A percentile compares a stretch with the other conserved stretches of the same genome.
These are phyloP conservation scores for Sycophaga agraensis DNA, from an alignment of 1,140 invertebrate species.

Conservation along the genomic window DNA sequence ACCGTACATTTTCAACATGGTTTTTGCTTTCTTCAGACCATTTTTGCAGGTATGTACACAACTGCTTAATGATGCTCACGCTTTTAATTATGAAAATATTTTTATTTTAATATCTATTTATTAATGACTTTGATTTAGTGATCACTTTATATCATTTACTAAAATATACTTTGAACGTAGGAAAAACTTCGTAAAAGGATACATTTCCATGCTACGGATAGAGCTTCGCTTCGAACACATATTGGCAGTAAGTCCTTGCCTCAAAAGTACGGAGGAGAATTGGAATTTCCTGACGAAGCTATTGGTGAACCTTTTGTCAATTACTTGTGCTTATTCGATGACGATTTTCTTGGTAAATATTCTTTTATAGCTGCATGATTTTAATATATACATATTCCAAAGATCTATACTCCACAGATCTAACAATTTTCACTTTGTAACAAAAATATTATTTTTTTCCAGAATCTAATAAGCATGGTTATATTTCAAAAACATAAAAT, in stretches of 20 bases:
- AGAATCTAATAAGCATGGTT: neutral
- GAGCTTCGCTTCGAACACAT: conserved; percentile 63
- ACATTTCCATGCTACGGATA: conserved; percentile 74
- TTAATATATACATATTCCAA: too few relatives aligned
- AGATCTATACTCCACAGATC: too few relatives aligned
- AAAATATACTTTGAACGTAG: conserved; percentile 41
- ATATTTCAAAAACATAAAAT: neutral
- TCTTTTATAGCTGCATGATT: neutral
- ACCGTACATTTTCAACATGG: conserved; percentile 74
- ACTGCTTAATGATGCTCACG: neutral
- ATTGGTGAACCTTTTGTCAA: conserved; percentile 56
- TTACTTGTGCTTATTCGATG: conserved; percentile 59
- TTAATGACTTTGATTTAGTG: neutral
- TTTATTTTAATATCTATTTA: neutral
- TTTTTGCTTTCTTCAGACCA: conserved; percentile 76
- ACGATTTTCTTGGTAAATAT: conserved; percentile 60
- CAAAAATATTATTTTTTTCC: too few relatives aligned
- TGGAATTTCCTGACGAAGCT: conserved; percentile 57
- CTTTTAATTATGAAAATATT: neutral
- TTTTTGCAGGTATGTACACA: conserved; percentile 61
- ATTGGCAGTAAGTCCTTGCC: conserved; percentile 69
- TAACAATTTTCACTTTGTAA: too few relatives aligned
- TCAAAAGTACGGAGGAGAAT: conserved; percentile 68
- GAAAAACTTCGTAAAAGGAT: conserved; percentile 65
- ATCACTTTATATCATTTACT: neutral